These are phyloP conservation scores for Fulica atra DNA, from an alignment of 2,113 vertebrate species.

Conservation along the genomic window DNA sequence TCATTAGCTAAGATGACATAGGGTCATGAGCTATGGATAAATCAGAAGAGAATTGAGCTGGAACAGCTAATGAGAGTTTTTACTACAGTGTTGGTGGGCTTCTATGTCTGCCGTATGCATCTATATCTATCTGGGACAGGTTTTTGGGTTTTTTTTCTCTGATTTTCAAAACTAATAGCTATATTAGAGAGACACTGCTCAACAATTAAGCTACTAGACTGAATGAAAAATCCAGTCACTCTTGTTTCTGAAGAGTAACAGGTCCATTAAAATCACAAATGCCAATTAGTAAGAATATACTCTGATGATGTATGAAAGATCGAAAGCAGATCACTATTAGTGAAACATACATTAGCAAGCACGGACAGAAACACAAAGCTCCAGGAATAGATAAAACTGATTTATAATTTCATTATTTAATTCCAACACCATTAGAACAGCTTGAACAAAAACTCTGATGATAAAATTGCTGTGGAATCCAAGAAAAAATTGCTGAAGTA, in stretches of 20 bases:
- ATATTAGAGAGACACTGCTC: not conserved
- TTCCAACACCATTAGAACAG: not conserved
- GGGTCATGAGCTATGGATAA: not conserved
- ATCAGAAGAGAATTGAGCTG: not conserved
- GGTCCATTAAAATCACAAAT: not conserved
- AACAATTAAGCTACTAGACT: not conserved
- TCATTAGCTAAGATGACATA: not conserved
- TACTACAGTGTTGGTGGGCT: not conserved
- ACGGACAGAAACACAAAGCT: not conserved
- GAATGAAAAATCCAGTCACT: not conserved
- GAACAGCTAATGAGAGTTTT: not conserved
- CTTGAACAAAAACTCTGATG: not conserved
- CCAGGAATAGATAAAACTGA: not conserved
- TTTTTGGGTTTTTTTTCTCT: not conserved
- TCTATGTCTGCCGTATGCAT: not conserved
- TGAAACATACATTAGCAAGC: not conserved
- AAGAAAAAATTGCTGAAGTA: not conserved
- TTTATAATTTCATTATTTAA: not conserved
- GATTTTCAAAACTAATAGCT: not conserved
- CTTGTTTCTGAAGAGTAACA: not conserved
- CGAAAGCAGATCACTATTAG: not conserved
- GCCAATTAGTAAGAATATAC: not conserved
- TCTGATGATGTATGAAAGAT: not conserved
- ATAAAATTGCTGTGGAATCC: not conserved
- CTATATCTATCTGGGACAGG: not conserved